Evolutionary conservation across 2,113 vertebrate genomes (phyloP).

Genomic region (Sinosuthora webbiana): DNA sequence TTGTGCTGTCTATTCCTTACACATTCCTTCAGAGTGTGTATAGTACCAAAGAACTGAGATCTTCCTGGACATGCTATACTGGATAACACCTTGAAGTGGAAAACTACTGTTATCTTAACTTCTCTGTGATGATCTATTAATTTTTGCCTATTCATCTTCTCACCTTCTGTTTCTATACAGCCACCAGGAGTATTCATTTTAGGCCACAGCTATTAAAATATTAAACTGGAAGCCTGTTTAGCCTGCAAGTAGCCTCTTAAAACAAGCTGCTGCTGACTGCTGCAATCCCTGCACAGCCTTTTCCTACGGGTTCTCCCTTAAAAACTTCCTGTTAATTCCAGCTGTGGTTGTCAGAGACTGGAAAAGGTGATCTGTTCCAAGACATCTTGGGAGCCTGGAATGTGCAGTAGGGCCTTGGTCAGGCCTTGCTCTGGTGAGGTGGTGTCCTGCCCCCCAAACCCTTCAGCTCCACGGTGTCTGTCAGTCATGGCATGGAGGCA

Average conservation of each 20-base stretch:
- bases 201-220: neutral
- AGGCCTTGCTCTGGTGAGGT: neutral
- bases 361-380: neutral
- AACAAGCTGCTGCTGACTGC: neutral
- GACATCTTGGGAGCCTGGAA: neutral
- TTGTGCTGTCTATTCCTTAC: neutral
- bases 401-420: too few relatives aligned
- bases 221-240: neutral
- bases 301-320: neutral
- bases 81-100: neutral
- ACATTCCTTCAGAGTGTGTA: neutral
- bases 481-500: neutral
- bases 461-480: neutral
- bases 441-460: neutral
- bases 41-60: slow-evolving; percentile 35
- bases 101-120: neutral
- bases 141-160: neutral
- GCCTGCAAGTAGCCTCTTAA: neutral
- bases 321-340: neutral
- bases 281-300: neutral
- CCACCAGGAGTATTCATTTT: neutral
- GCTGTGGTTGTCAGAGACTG: neutral
- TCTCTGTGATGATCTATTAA: neutral
- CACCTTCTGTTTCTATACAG: neutral
- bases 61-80: neutral